Evolutionary conservation across 2,888 invertebrate species (phyloP).

Genomic region (Anaspis maculata): DNA sequence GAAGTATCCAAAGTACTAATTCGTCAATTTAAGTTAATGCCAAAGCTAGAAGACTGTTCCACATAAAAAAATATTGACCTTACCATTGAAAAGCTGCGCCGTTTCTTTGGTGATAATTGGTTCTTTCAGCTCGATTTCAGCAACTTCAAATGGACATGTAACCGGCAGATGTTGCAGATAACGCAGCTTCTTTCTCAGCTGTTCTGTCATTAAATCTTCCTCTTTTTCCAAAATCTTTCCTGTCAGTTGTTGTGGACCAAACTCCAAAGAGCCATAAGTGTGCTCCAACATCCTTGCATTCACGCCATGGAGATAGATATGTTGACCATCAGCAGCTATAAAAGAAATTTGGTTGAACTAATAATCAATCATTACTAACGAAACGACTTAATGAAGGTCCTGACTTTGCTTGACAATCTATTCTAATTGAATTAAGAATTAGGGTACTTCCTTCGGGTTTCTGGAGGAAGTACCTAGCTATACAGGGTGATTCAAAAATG

Average conservation of each 20-base stretch:
- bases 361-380: constrained; percentile 30
- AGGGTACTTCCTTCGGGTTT: not conserved
- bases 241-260: constrained; percentile 63
- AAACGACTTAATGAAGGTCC: too few species aligned
- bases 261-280: constrained; percentile 74
- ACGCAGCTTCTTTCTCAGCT: constrained; percentile 63
- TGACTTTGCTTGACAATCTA: too few species aligned
- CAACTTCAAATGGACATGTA: constrained; percentile 83
- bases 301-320: constrained; percentile 82
- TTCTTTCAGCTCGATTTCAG: constrained; percentile 72
- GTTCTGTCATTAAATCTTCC: constrained; percentile 75
- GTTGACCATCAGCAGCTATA: constrained; percentile 82
- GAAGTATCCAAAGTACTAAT: too few species aligned
- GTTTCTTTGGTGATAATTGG: constrained; percentile 64
- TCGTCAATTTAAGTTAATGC: too few species aligned
- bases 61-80: too few species aligned
- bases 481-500: not conserved
- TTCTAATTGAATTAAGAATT: constrained; percentile 14
- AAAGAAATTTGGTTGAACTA: constrained; percentile 21
- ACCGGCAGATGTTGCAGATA: constrained; percentile 83
- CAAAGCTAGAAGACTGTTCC: too few species aligned
- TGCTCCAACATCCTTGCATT: constrained; percentile 84
- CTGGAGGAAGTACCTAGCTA: too few species aligned
- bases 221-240: constrained; percentile 85
- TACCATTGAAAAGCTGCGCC: constrained; percentile 62